Evolutionary conservation across 2,113 vertebrate species (phyloP), one percentile per base, ranked within the genome.

Genomic region (Grammomys surdaster): DNA sequence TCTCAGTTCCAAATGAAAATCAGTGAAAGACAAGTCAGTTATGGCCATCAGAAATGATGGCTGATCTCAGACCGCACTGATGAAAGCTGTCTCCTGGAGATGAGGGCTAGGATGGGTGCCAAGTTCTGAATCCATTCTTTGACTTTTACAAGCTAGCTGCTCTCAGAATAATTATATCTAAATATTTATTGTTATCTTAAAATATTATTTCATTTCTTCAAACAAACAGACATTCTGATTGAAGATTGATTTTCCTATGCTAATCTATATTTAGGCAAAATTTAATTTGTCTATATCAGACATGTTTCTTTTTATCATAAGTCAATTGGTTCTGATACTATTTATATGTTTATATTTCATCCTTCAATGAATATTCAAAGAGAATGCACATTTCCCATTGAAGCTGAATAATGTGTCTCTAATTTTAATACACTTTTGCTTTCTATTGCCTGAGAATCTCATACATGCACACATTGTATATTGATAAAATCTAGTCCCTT

Each of bases 231-330:
- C 11, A 36, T 24, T 76, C n/a, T 58, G 92, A 56, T 73, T 65
- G 82, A 46, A 93, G 84, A 72, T 46, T 43, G 72, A 36, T 65
- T 48, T 84, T 56, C 33, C 31, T 70, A 4, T 75, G 70, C 87
- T 70, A 33, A 69, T 6, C 0, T n/a, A 8, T n/a, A 43, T 14
- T 80, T 90, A 73, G 54, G 13, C 12, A 88, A 56, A 56, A 40
- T 88, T 28, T 70, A 80, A 78, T 76, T 60, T 95, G n/a, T 88
- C 31, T 58, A 43, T 5, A n/a, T 28, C 46, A 88, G 72, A 58
- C 36, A 58, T 14, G 22, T 22, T 89, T 92, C 16, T 94, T 92
- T 94, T 89, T 56, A 54, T 51, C 40, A 40, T 31, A 92, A 93
- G 60, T 91, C 12, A 63, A 82, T 54, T 17, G 7, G 33, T 63